Evolutionary conservation across 2,888 invertebrate genomes (phyloP), one percentile per base, ranked within the genome.

Genomic region (Biston betularia): DNA sequence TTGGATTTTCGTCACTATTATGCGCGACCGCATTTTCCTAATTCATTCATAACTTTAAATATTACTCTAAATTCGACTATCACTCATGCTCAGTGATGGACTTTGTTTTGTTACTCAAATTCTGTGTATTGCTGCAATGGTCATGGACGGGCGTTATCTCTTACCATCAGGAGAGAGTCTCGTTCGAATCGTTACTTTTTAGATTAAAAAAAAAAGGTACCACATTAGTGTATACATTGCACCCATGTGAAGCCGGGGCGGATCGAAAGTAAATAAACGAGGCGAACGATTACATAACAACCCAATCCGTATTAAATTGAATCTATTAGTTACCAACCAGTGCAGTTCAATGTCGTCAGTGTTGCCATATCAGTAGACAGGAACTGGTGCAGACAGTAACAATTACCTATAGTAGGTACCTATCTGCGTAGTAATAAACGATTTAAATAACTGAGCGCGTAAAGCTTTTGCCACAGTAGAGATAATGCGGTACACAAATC

Each of bases 1-100:
- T 93, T 93, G 93, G 93, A 93, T 93, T 91, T 90, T 92, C 93
- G 93, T 93, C 85, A 92, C 90, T 93, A 93, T 84, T 91, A 89
- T 93, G 93, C 93, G 93, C 93, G 93, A 93, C 93, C 93, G 93
- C 93, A 93, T 90, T 81, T 91, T 92, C 89, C 87, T 93, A 93
- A 89, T 84, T 88, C 92, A 92, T 92, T 91, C 90, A 91, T 89
- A 89, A 79, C 87, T 83, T 83, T 92, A 92, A 93, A 89, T 89
- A 89, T 90, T 90, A 90, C 89, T 89, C 92, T 93, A 92, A 90
- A 89, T 88, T 87, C 89, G 92, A 90, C 93, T 93, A 93, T 91
- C 93, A 91, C 90, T 88, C 92, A 88, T 85, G 78, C 88, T 85
- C 82, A 81, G n/a, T n/a, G n/a, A n/a, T n/a, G n/a, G n/a, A n/a